Evolutionary conservation across 2,797 vertebrate species (phyloP), one percentile per base, ranked within the genome.

Genomic region (Chelonia mydas): DNA sequence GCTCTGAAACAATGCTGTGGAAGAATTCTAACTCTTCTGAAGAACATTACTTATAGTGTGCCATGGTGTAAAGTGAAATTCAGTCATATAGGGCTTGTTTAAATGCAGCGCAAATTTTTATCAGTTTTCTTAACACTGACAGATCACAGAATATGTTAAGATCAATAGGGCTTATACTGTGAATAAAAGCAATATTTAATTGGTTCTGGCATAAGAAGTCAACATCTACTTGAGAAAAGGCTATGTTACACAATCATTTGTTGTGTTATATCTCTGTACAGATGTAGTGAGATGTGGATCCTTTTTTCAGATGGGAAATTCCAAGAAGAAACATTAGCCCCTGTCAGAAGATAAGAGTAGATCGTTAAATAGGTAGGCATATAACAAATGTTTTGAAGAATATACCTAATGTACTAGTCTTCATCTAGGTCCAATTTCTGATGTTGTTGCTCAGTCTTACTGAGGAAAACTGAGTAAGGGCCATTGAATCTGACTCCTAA

Each of bases 1-100:
- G 97, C 96, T 97, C 95, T 97, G 96, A 96, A 97, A 97, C 95
- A 98, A 98, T 97, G 96, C 95, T 97, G 96, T 97, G 96, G 97
- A 98, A 98, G 97, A 97, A 98, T 97, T 97, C 96, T 96, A 96
- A 97, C 97, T 96, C 97, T 97, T 98, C 96, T 97, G 95, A 98
- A 51, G 95, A 96, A 97, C 94, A 86, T 97, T 95, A 96, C 95
- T 98, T 98, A 98, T 97, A 98, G 97, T 88, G 65, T 3, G 27
- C 37, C 94, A 93, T 95, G 97, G 96, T 97, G 97, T 96, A 97
- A 97, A 96, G 98, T 95, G 97, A 96, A 97, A 97, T 98, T 98
- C 96, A 97, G 97, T 97, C 97, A 97, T 89, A 91, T 97, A 98
- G 96, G 96, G 96, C 97, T 95, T 95, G 91, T 94, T 96, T 97